Evolutionary conservation across 2,113 vertebrate genomes (phyloP).

Genomic region (Anolis carolinensis): DNA sequence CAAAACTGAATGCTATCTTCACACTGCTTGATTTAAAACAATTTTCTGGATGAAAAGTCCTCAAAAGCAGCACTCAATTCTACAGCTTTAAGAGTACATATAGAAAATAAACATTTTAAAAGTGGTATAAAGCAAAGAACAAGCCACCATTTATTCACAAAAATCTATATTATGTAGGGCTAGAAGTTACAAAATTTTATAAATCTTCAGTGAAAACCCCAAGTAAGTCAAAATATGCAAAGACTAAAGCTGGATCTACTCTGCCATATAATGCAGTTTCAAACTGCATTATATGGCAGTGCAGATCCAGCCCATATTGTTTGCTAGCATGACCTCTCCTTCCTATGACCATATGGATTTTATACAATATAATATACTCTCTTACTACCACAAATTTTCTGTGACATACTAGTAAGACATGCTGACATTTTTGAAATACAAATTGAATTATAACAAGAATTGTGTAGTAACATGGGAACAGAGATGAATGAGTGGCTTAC

Average conservation of each 20-base stretch:
- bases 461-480: background rate
- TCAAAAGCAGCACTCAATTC: background rate
- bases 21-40: background rate
- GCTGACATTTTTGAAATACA: background rate
- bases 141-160: background rate
- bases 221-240: background rate
- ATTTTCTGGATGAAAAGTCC: background rate
- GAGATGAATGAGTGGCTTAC: background rate
- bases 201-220: background rate
- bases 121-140: background rate
- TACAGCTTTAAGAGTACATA: background rate
- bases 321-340: background rate
- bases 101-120: background rate
- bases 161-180: background rate
- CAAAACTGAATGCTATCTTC: background rate
- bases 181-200: background rate
- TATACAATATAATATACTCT: background rate
- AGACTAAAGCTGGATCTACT: too few species aligned
- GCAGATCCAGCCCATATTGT: too few species aligned
- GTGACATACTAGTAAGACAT: background rate
- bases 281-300: too few species aligned
- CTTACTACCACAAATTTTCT: background rate
- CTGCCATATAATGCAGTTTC: too few species aligned
- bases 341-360: background rate
- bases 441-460: background rate